These are phyloP conservation scores for Cephonodes hylas DNA, from an alignment of 2,888 invertebrate species.

Conservation along the genomic window DNA sequence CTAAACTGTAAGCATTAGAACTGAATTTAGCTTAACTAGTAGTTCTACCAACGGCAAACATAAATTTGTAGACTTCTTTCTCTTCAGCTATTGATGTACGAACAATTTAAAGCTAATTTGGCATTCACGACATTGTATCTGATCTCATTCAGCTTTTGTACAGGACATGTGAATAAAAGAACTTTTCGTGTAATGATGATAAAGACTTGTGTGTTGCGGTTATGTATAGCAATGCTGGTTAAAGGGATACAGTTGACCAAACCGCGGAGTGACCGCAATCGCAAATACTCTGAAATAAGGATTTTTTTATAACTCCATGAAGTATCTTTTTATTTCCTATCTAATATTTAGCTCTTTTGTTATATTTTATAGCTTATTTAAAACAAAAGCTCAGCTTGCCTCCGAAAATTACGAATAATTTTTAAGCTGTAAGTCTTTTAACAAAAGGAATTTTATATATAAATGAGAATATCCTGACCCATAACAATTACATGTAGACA, in stretches of 20 bases:
- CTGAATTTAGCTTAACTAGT: not conserved
- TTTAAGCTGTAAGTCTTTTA: too few relatives aligned
- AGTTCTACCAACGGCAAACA: not conserved
- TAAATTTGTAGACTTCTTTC: not conserved
- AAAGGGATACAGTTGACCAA: not conserved
- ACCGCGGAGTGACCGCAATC: not conserved
- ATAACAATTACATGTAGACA: too few relatives aligned
- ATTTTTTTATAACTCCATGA: too few relatives aligned
- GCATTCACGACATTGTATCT: not conserved
- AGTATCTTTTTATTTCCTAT: too few relatives aligned
- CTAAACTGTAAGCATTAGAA: not conserved
- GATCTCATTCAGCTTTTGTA: not conserved
- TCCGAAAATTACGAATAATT: too few relatives aligned
- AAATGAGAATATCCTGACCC: too few relatives aligned
- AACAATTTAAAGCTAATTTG: not conserved
- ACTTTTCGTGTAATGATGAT: not conserved
- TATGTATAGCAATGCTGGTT: not conserved
- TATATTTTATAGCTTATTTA: too few relatives aligned
- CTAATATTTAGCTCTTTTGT: too few relatives aligned
- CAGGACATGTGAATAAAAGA: not conserved
- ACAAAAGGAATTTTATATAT: too few relatives aligned
- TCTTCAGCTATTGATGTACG: constrained; percentile 1
- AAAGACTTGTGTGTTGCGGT: not conserved
- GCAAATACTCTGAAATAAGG: not conserved
- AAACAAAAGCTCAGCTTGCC: too few relatives aligned